Evolutionary conservation across 2,797 vertebrate species (phyloP).

Genomic region (Sebastes matsubarae): DNA sequence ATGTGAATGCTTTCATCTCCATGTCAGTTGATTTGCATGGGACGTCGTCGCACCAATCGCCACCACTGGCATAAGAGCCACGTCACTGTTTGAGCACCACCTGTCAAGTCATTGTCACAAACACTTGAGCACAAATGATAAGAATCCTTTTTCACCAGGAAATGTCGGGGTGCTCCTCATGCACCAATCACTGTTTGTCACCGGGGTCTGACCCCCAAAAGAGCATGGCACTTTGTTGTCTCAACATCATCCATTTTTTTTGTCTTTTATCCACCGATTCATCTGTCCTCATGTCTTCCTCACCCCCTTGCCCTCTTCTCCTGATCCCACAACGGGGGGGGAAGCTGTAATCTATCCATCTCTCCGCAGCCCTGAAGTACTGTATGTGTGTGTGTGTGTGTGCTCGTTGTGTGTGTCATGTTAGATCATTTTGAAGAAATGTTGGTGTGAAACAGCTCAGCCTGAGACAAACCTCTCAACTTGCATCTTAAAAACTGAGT

Average conservation of each 20-base stretch:
- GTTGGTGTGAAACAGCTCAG: conserved; percentile 40
- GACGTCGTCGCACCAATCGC: conserved; percentile 54
- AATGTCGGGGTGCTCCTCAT: conserved; percentile 19
- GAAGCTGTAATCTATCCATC: conserved; percentile 36
- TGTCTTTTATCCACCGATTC: conserved; percentile 1
- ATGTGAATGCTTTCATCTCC: conserved; percentile 42
- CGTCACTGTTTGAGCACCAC: conserved; percentile 50
- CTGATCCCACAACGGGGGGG: background rate
- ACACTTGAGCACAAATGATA: conserved; percentile 42
- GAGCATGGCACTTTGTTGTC: conserved; percentile 52
- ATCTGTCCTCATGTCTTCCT: conserved; percentile 33
- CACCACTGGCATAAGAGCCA: conserved; percentile 12
- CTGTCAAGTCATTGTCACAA: conserved; percentile 38
- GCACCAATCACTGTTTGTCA: conserved; percentile 57
- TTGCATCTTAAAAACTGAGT: background rate
- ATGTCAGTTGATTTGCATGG: conserved; percentile 79
- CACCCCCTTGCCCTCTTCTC: conserved; percentile 41
- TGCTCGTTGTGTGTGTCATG: background rate
- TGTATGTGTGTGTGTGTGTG: background rate
- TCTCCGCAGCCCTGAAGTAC: conserved; percentile 50
- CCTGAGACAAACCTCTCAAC: conserved; percentile 34
- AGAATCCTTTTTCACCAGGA: conserved; percentile 23
- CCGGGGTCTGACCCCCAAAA: conserved; percentile 12
- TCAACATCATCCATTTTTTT: conserved; percentile 18
- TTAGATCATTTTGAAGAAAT: background rate